Evolutionary conservation across 2,888 invertebrate species (phyloP), one percentile per base, ranked within the genome.

Genomic region (Macropis europaea): DNA sequence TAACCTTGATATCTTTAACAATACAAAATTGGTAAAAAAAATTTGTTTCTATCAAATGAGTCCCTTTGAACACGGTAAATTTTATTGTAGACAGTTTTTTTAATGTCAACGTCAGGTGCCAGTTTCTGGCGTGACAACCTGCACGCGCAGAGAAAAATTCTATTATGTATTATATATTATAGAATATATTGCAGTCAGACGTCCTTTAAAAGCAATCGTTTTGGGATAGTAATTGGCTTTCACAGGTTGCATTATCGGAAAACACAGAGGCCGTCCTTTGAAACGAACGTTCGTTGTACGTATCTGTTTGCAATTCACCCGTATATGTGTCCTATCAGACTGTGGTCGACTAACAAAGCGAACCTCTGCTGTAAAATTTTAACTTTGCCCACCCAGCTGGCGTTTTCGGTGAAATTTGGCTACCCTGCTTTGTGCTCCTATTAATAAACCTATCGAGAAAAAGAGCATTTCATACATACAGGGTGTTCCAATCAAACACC

Each of bases 241-340:
- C 50, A 53, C 59, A 47, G 45, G 68, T 68, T 68, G 54, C 60
- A 67, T 67, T 68, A 71, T 71, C 71, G 61, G 68, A 52, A 68
- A 71, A 68, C 48, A 45, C 71, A 61, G 68, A 48, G 40, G 60
- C 68, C 36, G 54, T 43, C 48, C 68, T 68, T 54, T 60, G 54
- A 68, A 60, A 60, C 60, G 43, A 68, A 60, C 56, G 48, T 43
- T 54, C 17, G 47, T 68, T 48, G 54, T 47, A 26, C 19, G 42
- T 47, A 67, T 53, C 38, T 60, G 53, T 67, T 67, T 70, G 60
- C 53, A 54, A 60, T 71, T 71, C 40, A 61, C 56, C 68, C 60
- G 53, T 50, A 43, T 62, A 47, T 67, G 38, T 38, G 17, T 30
- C 42, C 38, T 48, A 48, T 48, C 47, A 36, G 47, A 34, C 48